phyloP scores from a whole-genome alignment of 2,797 vertebrate species.

The Emys orbicularis region DNA sequence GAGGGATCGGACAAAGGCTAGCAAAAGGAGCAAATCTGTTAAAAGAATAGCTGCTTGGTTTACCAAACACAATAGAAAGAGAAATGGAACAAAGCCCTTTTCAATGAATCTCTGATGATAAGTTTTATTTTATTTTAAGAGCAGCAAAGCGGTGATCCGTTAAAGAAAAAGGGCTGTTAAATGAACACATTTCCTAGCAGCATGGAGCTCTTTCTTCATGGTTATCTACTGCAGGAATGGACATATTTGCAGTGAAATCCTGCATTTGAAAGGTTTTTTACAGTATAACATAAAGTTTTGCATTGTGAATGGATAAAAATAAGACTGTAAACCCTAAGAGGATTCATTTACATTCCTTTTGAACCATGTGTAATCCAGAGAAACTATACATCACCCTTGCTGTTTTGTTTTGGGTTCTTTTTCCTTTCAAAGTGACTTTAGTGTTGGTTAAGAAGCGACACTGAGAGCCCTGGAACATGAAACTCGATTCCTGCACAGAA shows the following conservation, averaged over 20 bases:
- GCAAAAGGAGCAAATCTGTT: not conserved
- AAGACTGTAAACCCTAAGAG: not conserved
- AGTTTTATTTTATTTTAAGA: not conserved
- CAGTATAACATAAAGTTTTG: conserved; percentile 1
- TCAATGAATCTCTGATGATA: conserved; percentile 28
- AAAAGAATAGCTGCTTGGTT: not conserved
- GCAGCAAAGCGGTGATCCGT: conserved; percentile 17
- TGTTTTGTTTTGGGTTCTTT: not conserved
- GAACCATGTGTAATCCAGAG: not conserved
- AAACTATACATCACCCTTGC: not conserved
- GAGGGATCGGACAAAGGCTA: not conserved
- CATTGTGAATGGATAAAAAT: conserved; percentile 37
- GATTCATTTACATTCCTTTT: conserved; percentile 5
- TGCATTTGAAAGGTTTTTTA: conserved; percentile 28
- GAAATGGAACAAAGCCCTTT: not conserved
- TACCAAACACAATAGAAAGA: not conserved
- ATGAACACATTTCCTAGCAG: not conserved
- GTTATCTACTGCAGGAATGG: conserved; percentile 21
- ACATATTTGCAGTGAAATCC: not conserved
- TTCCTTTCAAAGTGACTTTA: not conserved
- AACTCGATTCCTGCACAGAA: not conserved
- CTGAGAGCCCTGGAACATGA: not conserved
- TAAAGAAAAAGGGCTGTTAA: conserved; percentile 24
- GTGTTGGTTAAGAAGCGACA: not conserved
- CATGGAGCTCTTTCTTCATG: conserved; percentile 8